phyloP scores from a whole-genome alignment of 2,888 invertebrate genomes.

The Drosophila heteroneura region DNA sequence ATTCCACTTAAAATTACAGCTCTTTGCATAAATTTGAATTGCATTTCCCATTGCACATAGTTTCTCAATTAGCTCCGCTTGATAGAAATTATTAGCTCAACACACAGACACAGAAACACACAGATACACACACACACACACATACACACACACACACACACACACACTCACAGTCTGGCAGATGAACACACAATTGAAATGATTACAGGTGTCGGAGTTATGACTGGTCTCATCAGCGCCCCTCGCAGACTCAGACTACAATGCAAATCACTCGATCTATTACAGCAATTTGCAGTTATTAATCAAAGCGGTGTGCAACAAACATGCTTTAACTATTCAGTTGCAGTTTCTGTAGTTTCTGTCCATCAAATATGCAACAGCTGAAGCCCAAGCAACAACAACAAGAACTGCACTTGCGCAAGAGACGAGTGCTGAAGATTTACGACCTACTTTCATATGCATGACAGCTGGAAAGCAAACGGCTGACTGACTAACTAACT shows the following conservation, averaged over 20 bases:
- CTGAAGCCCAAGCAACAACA: conserved; percentile 30
- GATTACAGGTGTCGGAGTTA: conserved; percentile 49
- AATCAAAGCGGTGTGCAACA: conserved; percentile 59
- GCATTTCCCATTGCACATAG: conserved; percentile 4
- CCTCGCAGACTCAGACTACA: conserved; percentile 14
- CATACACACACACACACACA: background rate
- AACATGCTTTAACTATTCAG: conserved; percentile 11
- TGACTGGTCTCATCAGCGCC: conserved; percentile 30
- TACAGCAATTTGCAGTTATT: conserved; percentile 77
- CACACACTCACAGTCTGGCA: conserved; percentile 1
- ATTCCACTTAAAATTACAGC: conserved; percentile 1
- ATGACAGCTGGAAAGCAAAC: conserved; percentile 70
- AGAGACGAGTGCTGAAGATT: conserved; percentile 61
- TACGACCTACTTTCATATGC: conserved; percentile 79
- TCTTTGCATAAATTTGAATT: conserved; percentile 11
- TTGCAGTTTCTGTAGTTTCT: conserved; percentile 22
- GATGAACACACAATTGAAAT: conserved; percentile 47
- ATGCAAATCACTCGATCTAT: conserved; percentile 72
- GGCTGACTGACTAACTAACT: conserved; percentile 74
- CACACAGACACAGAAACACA: background rate
- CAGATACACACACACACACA: background rate
- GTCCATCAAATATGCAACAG: conserved; percentile 62
- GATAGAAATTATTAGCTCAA: conserved; percentile 1
- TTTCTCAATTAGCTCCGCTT: conserved; percentile 13
- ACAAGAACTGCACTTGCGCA: conserved; percentile 29